Evolutionary conservation across 1,140 invertebrate species (phyloP).

Genomic region (Tetramorium simillimum): DNA sequence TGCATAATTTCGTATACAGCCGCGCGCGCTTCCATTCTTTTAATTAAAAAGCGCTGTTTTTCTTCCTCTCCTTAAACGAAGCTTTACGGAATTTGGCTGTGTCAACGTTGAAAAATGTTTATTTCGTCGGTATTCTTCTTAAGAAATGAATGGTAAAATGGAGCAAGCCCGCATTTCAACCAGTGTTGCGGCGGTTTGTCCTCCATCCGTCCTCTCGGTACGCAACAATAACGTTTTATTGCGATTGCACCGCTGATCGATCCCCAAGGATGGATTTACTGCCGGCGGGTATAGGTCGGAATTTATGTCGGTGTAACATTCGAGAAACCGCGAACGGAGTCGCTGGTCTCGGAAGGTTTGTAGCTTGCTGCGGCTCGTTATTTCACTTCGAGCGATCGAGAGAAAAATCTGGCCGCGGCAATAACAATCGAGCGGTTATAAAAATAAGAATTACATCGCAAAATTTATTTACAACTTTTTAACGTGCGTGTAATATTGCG

Average conservation of each 20-base stretch:
- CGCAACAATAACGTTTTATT: slow-evolving; percentile 60
- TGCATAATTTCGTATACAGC: slow-evolving; percentile 15
- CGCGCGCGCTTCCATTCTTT: not conserved
- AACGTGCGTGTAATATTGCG: not conserved
- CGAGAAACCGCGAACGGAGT: slow-evolving; percentile 51
- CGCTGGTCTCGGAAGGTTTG: slow-evolving; percentile 36
- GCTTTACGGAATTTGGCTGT: not conserved
- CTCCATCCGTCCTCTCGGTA: not conserved
- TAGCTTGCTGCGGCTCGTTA: slow-evolving; percentile 5
- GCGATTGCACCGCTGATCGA: slow-evolving; percentile 55
- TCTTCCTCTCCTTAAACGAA: not conserved
- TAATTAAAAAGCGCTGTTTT: slow-evolving; percentile 10
- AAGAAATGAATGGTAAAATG: slow-evolving; percentile 7
- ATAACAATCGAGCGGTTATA: not conserved
- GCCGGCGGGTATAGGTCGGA: slow-evolving; percentile 40
- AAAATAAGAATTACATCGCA: not conserved
- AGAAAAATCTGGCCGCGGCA: slow-evolving; percentile 11
- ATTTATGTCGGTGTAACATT: slow-evolving; percentile 46
- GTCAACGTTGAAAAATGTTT: not conserved
- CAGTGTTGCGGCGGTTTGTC: not conserved
- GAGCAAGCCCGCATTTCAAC: slow-evolving; percentile 1
- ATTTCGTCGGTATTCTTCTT: not conserved
- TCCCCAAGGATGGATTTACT: slow-evolving; percentile 47
- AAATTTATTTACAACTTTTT: not conserved
- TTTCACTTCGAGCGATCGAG: not conserved